Conservation (phyloP, 2,797 vertebrate species). For the Gobio occitaniae region DNA sequence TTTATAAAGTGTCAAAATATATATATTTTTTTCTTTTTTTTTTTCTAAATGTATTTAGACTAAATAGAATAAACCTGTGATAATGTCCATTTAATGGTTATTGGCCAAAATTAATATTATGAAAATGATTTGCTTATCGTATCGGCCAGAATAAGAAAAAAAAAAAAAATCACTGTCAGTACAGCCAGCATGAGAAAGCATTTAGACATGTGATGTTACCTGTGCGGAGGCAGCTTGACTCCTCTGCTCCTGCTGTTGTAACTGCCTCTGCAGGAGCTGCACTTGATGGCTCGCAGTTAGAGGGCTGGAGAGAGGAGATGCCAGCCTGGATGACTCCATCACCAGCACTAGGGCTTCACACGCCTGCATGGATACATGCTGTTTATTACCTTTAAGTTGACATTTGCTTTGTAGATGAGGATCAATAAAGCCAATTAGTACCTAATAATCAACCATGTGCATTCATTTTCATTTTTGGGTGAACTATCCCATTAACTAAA, state of each 20-base stretch:
- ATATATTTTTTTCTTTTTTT: too few relatives aligned
- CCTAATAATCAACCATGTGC: not conserved
- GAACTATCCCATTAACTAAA: too few relatives aligned
- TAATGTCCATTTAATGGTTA: too few relatives aligned
- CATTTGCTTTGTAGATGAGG: not conserved
- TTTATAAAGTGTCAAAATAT: too few relatives aligned
- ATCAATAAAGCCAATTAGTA: not conserved
- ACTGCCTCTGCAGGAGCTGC: conserved; percentile 92
- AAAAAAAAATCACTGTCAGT: not conserved
- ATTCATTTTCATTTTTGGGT: not conserved
- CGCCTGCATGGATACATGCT: conserved; percentile 63
- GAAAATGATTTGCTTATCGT: too few relatives aligned
- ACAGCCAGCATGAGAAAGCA: not conserved
- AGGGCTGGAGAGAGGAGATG: conserved; percentile 69
- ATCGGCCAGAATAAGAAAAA: too few relatives aligned
- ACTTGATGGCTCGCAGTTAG: conserved; percentile 88
- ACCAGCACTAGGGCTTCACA: conserved; percentile 76
- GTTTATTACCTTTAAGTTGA: not conserved
- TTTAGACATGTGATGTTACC: conserved; percentile 69
- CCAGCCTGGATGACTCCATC: conserved; percentile 77
- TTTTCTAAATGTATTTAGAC: too few relatives aligned
- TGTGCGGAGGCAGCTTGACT: conserved; percentile 92
- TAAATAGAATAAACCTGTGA: too few relatives aligned
- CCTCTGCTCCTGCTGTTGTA: conserved; percentile 95
- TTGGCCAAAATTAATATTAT: too few relatives aligned